Conservation (phyloP, 1,140 invertebrate genomes). For the Bombus balteatus region DNA sequence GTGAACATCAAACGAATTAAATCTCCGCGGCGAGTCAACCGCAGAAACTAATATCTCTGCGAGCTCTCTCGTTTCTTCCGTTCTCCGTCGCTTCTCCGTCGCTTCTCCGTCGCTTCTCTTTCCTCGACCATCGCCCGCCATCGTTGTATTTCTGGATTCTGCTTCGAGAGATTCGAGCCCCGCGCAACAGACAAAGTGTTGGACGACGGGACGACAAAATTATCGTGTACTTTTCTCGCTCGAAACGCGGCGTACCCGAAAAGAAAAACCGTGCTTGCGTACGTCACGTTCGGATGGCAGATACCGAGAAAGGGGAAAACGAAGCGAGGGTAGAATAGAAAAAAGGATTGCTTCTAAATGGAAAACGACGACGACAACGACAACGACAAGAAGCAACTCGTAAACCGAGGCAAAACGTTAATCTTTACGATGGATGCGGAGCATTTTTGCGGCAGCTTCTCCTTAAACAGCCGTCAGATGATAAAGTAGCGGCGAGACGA, state of each 20-base stretch:
- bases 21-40: conserved; percentile 82
- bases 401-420: conserved; percentile 23
- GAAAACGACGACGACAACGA: background rate
- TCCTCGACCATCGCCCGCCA: conserved; percentile 39
- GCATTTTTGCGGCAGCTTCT: conserved; percentile 17
- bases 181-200: background rate
- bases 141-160: conserved; percentile 38
- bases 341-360: background rate
- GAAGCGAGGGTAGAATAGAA: background rate
- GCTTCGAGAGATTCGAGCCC: background rate
- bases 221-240: conserved; percentile 2
- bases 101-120: background rate
- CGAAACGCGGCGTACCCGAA: background rate
- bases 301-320: background rate
- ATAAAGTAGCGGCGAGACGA: conserved; percentile 15
- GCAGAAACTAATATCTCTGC: conserved; percentile 83
- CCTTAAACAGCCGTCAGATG: conserved; percentile 24
- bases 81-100: background rate
- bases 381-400: background rate
- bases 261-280: background rate
- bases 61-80: conserved; percentile 45
- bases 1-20: conserved; percentile 84
- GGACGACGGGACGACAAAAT: conserved; percentile 39
- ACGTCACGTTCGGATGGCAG: background rate
- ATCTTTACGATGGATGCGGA: background rate